These are phyloP conservation scores for Tipula unca DNA, from an alignment of 2,888 invertebrate species.

Conservation along the genomic window DNA sequence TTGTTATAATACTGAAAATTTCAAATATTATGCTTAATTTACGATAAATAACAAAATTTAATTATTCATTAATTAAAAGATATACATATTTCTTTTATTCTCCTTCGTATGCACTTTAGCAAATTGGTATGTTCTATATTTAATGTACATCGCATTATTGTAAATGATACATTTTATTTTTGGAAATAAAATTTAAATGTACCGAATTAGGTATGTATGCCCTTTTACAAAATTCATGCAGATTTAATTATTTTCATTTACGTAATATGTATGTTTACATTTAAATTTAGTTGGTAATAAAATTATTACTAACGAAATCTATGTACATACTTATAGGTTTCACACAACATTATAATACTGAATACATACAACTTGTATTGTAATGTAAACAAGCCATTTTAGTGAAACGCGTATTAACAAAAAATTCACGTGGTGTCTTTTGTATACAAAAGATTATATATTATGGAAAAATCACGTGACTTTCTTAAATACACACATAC, in stretches of 20 bases:
- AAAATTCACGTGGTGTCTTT: neutral
- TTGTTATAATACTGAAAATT: neutral
- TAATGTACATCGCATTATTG: neutral
- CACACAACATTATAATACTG: neutral
- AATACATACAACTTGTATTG: neutral
- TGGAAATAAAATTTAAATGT: neutral
- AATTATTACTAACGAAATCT: too few species aligned
- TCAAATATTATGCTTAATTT: too few species aligned
- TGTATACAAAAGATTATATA: neutral
- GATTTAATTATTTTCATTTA: neutral
- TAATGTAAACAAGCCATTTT: neutral
- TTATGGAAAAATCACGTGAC: neutral
- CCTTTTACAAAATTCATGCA: neutral
- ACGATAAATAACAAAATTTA: too few species aligned
- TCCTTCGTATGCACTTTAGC: neutral
- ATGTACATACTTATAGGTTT: neutral
- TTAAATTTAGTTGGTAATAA: too few species aligned
- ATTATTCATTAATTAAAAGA: neutral
- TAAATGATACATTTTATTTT: neutral
- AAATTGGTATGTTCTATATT: neutral
- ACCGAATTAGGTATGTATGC: neutral
- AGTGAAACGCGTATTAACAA: neutral
- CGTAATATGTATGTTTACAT: too few species aligned
- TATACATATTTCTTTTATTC: neutral
- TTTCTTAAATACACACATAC: neutral